Conservation (phyloP, 1,140 invertebrate species). For the Drosophila guanche region DNA sequence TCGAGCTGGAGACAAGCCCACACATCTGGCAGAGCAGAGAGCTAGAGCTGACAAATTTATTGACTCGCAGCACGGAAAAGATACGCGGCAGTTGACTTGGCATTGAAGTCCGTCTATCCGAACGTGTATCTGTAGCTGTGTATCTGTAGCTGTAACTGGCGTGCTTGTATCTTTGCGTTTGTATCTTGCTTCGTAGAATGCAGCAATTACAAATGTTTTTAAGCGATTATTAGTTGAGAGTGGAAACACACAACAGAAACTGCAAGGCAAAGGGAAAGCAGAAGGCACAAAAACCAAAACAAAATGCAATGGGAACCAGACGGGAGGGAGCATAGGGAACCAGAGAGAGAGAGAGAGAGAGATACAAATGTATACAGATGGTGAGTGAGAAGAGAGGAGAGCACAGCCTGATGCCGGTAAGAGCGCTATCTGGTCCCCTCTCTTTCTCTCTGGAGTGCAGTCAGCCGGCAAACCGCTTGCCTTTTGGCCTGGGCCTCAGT, state of each 20-base stretch:
- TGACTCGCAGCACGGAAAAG: conserved; percentile 77
- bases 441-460: conserved; percentile 37
- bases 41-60: conserved; percentile 63
- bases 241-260: conserved; percentile 14
- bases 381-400: conserved; percentile 16
- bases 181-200: conserved; percentile 51
- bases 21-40: conserved; percentile 32
- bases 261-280: conserved; percentile 67
- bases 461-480: conserved; percentile 50
- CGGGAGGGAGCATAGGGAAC: conserved; percentile 14
- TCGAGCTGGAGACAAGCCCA: conserved; percentile 46
- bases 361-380: neutral
- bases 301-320: conserved; percentile 16
- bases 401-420: conserved; percentile 55
- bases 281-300: conserved; percentile 30
- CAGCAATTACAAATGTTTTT: conserved; percentile 71
- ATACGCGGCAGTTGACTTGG: conserved; percentile 75
- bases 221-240: conserved; percentile 69
- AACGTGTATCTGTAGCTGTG: conserved; percentile 31
- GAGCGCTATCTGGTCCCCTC: neutral
- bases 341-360: conserved; percentile 6
- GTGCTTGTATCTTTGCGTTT: conserved; percentile 27
- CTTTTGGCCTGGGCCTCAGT: conserved; percentile 9
- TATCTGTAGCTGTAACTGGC: conserved; percentile 23
- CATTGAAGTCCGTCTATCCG: conserved; percentile 54